Percentiles rank a stretch among this genome's conserved stretches.
Evolutionary conservation across 2,113 vertebrate species (phyloP).

Genomic region (Rattus norvegicus): DNA sequence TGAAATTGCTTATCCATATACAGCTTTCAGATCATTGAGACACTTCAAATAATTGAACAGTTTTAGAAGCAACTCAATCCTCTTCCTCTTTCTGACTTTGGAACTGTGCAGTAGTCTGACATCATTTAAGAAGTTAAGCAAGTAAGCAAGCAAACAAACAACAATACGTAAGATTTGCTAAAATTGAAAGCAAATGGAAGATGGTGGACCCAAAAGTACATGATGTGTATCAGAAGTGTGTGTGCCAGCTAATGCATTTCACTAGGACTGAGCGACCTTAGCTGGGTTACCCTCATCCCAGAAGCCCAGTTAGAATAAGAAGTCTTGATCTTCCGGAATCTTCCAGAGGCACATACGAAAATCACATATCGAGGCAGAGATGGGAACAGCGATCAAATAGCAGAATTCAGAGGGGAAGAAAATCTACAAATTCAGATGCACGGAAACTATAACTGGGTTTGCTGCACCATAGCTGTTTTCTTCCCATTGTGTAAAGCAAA

Average conservation of each 20-base stretch:
- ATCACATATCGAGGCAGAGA: neutral
- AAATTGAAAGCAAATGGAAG: constrained; percentile 37
- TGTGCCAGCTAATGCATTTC: neutral
- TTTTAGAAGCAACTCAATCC: neutral
- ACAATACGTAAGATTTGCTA: neutral
- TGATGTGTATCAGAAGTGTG: neutral
- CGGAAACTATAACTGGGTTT: neutral
- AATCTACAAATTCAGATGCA: neutral
- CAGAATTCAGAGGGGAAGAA: neutral
- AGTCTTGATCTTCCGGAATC: neutral
- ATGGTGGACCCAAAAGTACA: neutral
- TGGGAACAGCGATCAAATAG: neutral
- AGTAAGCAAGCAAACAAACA: neutral
- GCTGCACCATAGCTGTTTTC: neutral
- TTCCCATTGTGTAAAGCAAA: neutral
- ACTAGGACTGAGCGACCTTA: neutral
- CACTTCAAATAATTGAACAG: neutral
- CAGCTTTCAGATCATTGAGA: neutral
- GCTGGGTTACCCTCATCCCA: neutral
- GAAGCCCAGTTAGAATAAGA: neutral
- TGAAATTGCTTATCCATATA: neutral
- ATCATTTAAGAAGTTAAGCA: neutral
- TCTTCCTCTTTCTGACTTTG: neutral
- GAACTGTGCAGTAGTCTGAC: neutral
- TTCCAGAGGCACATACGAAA: neutral